Evolutionary conservation across 2,113 vertebrate species (phyloP).

Genomic region (Puffinus mauretanicus): DNA sequence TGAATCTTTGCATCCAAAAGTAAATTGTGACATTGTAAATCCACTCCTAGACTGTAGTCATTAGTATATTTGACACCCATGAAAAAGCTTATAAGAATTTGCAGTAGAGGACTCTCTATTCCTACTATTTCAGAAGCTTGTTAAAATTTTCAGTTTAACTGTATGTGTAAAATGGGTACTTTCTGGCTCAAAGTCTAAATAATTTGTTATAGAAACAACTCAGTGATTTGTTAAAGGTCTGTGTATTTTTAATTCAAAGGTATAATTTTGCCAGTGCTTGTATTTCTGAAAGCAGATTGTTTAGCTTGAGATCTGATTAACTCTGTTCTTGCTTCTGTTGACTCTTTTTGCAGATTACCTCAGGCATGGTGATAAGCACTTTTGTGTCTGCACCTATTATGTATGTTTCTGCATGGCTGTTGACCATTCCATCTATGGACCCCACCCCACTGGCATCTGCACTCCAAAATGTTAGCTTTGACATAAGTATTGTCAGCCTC

Average conservation of each 20-base stretch:
- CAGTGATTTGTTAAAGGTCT: background rate
- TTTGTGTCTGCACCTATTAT: slow-evolving; percentile 97
- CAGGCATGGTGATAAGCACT: slow-evolving; percentile 96
- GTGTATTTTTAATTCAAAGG: background rate
- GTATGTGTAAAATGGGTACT: background rate
- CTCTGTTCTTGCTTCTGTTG: background rate
- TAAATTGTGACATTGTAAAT: background rate
- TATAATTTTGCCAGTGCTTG: background rate
- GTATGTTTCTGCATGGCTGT: slow-evolving; percentile 94
- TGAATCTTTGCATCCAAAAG: background rate
- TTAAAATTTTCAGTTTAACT: background rate
- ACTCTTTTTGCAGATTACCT: slow-evolving; percentile 81
- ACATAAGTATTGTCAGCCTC: slow-evolving; percentile 91
- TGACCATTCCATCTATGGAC: slow-evolving; percentile 90
- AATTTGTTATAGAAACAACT: background rate
- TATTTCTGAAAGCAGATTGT: background rate
- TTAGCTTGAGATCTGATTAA: background rate
- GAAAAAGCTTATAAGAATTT: background rate
- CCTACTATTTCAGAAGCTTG: background rate
- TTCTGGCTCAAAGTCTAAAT: background rate
- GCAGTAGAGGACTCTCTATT: background rate
- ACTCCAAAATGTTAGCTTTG: slow-evolving; percentile 89
- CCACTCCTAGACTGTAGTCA: background rate
- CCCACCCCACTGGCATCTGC: slow-evolving; percentile 81
- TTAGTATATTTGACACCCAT: background rate